Evolutionary conservation across 2,797 vertebrate genomes (phyloP), one percentile per base, ranked within the genome.

Genomic region (Poeciliopsis infans): DNA sequence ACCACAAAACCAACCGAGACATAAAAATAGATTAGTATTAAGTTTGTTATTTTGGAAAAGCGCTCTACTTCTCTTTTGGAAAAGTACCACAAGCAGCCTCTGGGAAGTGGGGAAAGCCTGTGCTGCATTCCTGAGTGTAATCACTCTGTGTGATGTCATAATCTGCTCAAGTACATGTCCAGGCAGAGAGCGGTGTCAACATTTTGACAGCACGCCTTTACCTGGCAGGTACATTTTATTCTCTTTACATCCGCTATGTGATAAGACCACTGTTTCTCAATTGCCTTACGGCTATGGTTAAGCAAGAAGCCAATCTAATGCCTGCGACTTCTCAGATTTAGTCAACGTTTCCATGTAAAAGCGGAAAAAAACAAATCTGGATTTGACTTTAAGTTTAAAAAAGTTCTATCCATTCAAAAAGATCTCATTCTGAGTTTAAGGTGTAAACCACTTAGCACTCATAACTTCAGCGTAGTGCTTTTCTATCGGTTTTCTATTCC

Each of bases 401-500:
- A 68, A n/a, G 12, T 13, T 69, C 15, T 13, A 25, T 8, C 68
- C 6, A 15, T 25, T 28, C 18, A 43, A 69, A 45, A 15, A 70
- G 5, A 70, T 45, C 25, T 45, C 28, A 45, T 70, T 45, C 12
- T 23, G 25, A 3, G 66, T 45, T 45, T 45, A 46, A 43, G 68
- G 25, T n/a, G 41, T 43, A 28, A 70, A 45, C 25, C n/a, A n/a
- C 39, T 6, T n/a, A 11, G 15, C 11, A 3, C 25, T 45, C 41
- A 41, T 45, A 70, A 70, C 12, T 2, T 45, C 12, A 70, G 64
- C 6, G 6, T 16, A 33, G 1, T 39, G 2, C 28, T 43, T 69
- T 69, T 43, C 23, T 43, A 0, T n/a, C n/a, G n/a, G n/a, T n/a
- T 95, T 95, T 95, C 85, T 93, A 93, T 94, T 95, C 93, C 92